Conservation (phyloP, 2,113 vertebrate genomes). For the Triplophysa siluroides region DNA sequence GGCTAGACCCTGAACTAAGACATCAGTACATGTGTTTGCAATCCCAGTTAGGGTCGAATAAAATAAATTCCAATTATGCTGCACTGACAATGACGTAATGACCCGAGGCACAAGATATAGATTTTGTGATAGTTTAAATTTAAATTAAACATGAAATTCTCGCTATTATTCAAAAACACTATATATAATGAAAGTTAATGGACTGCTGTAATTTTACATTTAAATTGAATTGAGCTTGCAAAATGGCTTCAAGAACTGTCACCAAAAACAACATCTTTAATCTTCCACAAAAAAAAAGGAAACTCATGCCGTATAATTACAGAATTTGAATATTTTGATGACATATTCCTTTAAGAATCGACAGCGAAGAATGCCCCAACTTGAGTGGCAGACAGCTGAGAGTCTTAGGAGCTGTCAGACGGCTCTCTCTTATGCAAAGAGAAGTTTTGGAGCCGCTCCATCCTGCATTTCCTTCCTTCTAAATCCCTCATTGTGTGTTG, state of each 20-base stretch:
- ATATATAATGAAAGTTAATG: too few relatives aligned
- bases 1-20: neutral
- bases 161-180: too few relatives aligned
- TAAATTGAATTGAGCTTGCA: too few relatives aligned
- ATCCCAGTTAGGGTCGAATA: neutral
- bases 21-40: neutral
- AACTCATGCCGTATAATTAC: too few relatives aligned
- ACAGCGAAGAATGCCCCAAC: neutral
- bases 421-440: slow-evolving; percentile 10
- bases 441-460: slow-evolving; percentile 27
- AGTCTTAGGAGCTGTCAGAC: slow-evolving; percentile 8
- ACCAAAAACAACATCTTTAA: neutral
- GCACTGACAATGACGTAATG: neutral
- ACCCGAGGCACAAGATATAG: neutral
- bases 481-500: slow-evolving; percentile 23
- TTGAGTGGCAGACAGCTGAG: slow-evolving; percentile 21
- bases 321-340: too few relatives aligned
- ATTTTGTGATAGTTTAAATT: too few relatives aligned
- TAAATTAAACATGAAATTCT: too few relatives aligned
- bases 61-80: neutral
- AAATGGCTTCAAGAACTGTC: neutral
- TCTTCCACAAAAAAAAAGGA: neutral
- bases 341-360: neutral
- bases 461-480: slow-evolving; percentile 7
- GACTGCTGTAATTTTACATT: too few relatives aligned